These are phyloP conservation scores for Thalpophila matura DNA, from an alignment of 2,888 invertebrate species.

Conservation along the genomic window DNA sequence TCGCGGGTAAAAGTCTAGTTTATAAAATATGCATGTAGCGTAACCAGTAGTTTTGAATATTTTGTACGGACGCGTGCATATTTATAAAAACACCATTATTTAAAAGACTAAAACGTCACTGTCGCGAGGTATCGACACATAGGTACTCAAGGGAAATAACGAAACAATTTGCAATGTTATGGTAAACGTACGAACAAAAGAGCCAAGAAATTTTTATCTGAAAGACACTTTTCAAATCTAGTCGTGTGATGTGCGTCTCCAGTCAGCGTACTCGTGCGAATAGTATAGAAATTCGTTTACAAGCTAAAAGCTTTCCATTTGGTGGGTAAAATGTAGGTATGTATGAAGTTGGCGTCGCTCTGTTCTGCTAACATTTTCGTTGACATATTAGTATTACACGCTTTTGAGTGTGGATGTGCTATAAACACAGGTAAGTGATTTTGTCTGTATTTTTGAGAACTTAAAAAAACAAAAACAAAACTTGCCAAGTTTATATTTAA, in stretches of 20 bases:
- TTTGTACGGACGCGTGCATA: constrained; percentile 14
- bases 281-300: constrained; percentile 82
- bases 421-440: neutral
- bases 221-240: constrained; percentile 57
- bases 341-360: constrained; percentile 56
- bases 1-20: no score
- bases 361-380: constrained; percentile 43
- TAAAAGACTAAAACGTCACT: constrained; percentile 41
- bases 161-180: constrained; percentile 53
- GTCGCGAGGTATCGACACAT: constrained; percentile 26
- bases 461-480: no score
- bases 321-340: constrained; percentile 70
- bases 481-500: no score
- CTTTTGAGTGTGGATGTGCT: neutral
- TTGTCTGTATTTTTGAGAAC: no score
- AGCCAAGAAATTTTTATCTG: constrained; percentile 36
- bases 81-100: constrained; percentile 37
- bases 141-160: constrained; percentile 55
- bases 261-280: constrained; percentile 47
- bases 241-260: constrained; percentile 50
- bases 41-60: constrained; percentile 18
- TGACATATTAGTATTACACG: constrained; percentile 30
- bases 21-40: neutral
- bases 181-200: constrained; percentile 31
- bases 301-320: constrained; percentile 87